These are phyloP conservation scores for Tinea semifulvella DNA, from an alignment of 2,888 invertebrate species.

Conservation along the genomic window DNA sequence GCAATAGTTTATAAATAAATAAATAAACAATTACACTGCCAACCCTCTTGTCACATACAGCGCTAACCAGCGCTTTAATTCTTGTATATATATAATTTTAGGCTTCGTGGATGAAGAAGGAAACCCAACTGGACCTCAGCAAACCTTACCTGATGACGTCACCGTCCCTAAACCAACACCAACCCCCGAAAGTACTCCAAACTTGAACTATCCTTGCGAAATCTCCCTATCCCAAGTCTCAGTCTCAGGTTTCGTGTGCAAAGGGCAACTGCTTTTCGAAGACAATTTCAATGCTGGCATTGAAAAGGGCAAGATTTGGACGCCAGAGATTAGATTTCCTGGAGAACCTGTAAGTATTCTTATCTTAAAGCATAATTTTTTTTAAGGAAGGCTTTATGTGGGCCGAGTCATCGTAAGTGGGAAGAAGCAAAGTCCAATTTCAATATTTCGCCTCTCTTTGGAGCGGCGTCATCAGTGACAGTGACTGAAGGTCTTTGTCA, in stretches of 20 bases:
- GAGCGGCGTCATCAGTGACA: too few relatives aligned
- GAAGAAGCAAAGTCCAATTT: too few relatives aligned
- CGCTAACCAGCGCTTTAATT: too few relatives aligned
- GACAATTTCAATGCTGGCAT: slow-evolving; percentile 62
- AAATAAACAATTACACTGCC: too few relatives aligned
- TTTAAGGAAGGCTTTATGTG: too few relatives aligned
- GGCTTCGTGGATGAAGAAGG: slow-evolving; percentile 45
- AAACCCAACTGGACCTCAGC: not conserved
- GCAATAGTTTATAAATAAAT: too few relatives aligned
- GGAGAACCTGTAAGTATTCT: slow-evolving; percentile 65
- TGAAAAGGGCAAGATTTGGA: slow-evolving; percentile 62
- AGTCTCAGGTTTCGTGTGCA: slow-evolving; percentile 51
- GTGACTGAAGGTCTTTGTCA: too few relatives aligned
- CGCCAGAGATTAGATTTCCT: slow-evolving; percentile 65
- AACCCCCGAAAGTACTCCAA: slow-evolving; percentile 21
- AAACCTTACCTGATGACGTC: not conserved
- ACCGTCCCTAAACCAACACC: not conserved
- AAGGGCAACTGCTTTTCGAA: slow-evolving; percentile 69
- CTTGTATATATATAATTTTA: too few relatives aligned
- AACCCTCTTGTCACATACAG: too few relatives aligned
- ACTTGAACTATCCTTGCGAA: slow-evolving; percentile 33
- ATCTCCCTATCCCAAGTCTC: slow-evolving; percentile 40
- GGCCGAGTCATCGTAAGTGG: too few relatives aligned
- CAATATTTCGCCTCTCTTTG: too few relatives aligned
- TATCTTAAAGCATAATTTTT: too few relatives aligned